phyloP scores from a whole-genome alignment of 2,113 vertebrate species.

The Xiphorhynchus elegans region DNA sequence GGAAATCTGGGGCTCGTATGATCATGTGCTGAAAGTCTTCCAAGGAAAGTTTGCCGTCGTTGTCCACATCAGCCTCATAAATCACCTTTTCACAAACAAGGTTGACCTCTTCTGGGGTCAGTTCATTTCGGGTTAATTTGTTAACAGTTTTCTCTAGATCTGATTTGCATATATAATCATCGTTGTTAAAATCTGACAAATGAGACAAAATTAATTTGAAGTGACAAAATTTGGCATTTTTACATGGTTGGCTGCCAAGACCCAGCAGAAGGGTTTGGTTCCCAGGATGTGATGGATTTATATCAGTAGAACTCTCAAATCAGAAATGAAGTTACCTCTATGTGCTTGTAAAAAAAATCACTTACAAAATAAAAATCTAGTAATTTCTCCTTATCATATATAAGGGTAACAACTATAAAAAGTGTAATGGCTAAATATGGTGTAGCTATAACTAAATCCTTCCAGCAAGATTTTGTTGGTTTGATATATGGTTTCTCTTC shows the following conservation, averaged over 20 bases:
- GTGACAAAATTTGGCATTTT: background rate
- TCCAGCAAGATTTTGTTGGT: background rate
- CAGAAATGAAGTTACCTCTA: background rate
- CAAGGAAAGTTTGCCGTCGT: constrained; percentile 90
- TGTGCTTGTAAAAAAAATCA: background rate
- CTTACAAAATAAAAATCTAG: background rate
- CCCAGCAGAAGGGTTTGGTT: background rate
- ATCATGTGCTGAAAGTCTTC: constrained; percentile 98
- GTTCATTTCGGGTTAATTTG: constrained; percentile 89
- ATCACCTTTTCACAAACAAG: constrained; percentile 97
- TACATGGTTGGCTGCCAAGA: background rate
- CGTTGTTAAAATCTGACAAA: constrained; percentile 90
- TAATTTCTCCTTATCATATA: background rate
- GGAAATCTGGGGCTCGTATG: constrained; percentile 90
- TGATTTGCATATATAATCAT: constrained; percentile 91
- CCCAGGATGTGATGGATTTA: background rate
- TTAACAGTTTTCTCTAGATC: constrained; percentile 93
- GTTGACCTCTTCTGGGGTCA: constrained; percentile 88
- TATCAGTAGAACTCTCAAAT: background rate
- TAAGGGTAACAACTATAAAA: background rate
- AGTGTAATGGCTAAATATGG: background rate
- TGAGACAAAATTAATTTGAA: background rate
- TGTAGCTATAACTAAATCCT: background rate
- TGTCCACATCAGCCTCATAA: constrained; percentile 90
- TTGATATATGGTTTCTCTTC: background rate